Evolutionary conservation across 2,113 vertebrate genomes (phyloP), one percentile per base, ranked within the genome.

Genomic region (Aptenodytes patagonicus): DNA sequence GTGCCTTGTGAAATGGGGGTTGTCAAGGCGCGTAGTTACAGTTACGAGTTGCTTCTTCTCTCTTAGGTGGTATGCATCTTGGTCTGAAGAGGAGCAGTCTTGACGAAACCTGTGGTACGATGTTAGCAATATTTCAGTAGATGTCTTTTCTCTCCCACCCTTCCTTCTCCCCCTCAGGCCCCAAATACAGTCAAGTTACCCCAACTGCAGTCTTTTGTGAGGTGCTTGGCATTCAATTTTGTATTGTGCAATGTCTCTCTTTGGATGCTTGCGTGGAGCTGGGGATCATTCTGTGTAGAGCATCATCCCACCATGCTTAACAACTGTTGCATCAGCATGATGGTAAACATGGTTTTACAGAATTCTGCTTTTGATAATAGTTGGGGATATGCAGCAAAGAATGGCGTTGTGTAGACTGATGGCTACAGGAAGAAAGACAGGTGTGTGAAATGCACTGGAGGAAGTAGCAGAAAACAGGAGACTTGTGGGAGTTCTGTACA

Each of bases 361-460:
- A 16, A 10, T 64, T 81, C 58, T 81, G 32, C 54, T 69, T 72
- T 75, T 71, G 46, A 10, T 57, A 22, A 6, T 57, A n/a, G 34
- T 22, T 65, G 36, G 61, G 20, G 34, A 71, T 40, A 6, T 17
- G 16, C 60, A 68, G 34, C n/a, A 38, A 82, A 79, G 32, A 61
- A 46, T 65, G 65, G n/a, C 1, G 5, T 81, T 64, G 42, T 3
- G 1, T 77, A 72, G 57, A 15, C 16, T 58, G 7, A 83, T 25
- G 38, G 38, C 12, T 68, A 13, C 7, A 18, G 55, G 28, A 84
- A 57, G 83, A 58, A 42, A 36, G 38, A 76, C 4, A 17, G 32
- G 14, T 34, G 14, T 2, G 1, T 75, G 51, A 86, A 73, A n/a
- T 22, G 42, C 0, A 0, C 51, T 0, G 1, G 66, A 66, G 1